A percentile compares a stretch with the other conserved stretches of the same genome.
Evolutionary conservation across 2,113 vertebrate species (phyloP).

Genomic region (Probosciger aterrimus): DNA sequence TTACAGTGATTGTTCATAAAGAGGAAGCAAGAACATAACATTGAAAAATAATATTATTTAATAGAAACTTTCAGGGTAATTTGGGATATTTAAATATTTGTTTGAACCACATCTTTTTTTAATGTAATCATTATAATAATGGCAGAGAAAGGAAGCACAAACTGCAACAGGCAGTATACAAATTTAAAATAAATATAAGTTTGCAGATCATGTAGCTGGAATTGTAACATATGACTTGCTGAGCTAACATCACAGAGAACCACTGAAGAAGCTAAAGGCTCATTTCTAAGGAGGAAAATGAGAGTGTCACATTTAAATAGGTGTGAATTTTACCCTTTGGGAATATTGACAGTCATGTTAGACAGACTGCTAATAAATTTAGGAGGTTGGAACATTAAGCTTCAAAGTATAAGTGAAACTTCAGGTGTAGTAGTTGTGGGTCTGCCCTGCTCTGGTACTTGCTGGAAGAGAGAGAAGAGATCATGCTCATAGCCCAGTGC

Average conservation of each 20-base stretch:
- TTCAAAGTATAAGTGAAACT: background rate
- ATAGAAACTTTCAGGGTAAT: background rate
- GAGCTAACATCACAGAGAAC: background rate
- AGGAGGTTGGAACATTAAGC: background rate
- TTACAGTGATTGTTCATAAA: background rate
- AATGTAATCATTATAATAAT: background rate
- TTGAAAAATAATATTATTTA: background rate
- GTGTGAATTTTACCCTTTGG: background rate
- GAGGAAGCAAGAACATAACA: background rate
- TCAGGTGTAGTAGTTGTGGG: no score
- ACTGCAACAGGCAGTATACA: background rate
- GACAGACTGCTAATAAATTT: background rate
- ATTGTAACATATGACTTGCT: background rate
- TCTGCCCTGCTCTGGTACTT: background rate
- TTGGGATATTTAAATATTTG: background rate
- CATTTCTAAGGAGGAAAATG: background rate
- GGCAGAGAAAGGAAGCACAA: background rate
- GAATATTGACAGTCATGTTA: background rate
- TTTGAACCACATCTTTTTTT: background rate
- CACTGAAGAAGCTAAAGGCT: background rate
- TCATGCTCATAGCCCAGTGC: background rate
- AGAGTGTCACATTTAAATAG: background rate
- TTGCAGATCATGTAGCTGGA: background rate
- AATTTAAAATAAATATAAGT: background rate
- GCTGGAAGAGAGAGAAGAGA: background rate